Conservation (phyloP, 2,113 vertebrate genomes). For the Ceyx margarethae region DNA sequence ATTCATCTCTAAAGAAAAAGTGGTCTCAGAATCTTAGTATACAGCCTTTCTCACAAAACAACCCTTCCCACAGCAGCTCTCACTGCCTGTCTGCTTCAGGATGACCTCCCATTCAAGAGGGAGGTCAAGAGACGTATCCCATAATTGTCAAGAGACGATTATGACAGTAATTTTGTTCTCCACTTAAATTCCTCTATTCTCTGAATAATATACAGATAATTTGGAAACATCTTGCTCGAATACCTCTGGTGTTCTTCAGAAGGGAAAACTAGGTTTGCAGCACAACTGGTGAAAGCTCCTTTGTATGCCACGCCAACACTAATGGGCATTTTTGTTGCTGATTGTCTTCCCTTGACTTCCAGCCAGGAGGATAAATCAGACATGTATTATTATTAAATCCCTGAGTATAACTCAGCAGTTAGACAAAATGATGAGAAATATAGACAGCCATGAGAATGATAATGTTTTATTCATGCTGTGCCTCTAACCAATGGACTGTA, state of each 20-base stretch:
- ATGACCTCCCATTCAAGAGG: not conserved
- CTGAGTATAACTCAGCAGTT: not conserved
- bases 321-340: not conserved
- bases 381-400: not conserved
- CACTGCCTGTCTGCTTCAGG: not conserved
- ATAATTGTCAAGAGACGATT: not conserved
- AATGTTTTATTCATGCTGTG: not conserved
- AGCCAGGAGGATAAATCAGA: not conserved
- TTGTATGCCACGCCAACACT: not conserved
- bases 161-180: not conserved
- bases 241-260: not conserved
- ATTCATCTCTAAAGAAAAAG: not conserved
- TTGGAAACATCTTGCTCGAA: not conserved
- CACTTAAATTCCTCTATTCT: not conserved
- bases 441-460: not conserved
- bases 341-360: not conserved
- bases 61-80: not conserved
- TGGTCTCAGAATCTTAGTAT: not conserved
- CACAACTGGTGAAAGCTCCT: not conserved
- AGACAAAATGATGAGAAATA: not conserved
- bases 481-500: not conserved
- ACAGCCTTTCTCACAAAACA: not conserved
- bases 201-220: not conserved
- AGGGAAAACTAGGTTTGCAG: not conserved
- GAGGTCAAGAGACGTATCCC: too few relatives aligned